Percentiles rank a stretch among this genome's conserved stretches.
These are phyloP conservation scores for Trypoxylon attenuatum DNA, from an alignment of 2,888 invertebrate genomes.

Conservation along the genomic window DNA sequence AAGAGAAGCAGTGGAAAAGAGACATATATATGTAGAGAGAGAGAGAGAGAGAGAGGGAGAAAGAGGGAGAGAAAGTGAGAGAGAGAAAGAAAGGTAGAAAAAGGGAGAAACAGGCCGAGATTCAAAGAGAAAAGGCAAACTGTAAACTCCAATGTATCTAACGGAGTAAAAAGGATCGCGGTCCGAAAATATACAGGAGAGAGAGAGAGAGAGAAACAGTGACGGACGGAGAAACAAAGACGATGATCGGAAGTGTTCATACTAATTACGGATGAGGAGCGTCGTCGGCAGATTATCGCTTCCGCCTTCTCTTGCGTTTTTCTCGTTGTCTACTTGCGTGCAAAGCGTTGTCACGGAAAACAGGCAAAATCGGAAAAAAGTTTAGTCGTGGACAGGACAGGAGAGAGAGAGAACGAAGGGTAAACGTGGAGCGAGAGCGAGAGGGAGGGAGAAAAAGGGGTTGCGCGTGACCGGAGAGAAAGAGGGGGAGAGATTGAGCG, in stretches of 20 bases:
- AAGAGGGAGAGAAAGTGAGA: constrained; percentile 3
- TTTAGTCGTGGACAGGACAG: neutral
- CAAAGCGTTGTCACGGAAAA: too few species aligned
- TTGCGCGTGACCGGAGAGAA: neutral
- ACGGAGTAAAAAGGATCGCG: constrained; percentile 12
- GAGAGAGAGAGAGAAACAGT: neutral
- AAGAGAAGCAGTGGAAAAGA: constrained; percentile 5
- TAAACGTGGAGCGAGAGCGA: neutral
- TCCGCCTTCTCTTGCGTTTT: constrained; percentile 66
- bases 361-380: neutral
- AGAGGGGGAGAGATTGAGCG: constrained; percentile 7
- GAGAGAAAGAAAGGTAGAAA: constrained; percentile 17
- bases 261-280: constrained; percentile 44
- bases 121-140: too few species aligned
- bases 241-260: constrained; percentile 19
- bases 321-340: constrained; percentile 55
- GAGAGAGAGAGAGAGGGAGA: constrained; percentile 19
- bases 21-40: neutral
- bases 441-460: constrained; percentile 22
- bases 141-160: neutral
- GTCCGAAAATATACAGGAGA: neutral
- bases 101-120: constrained; percentile 3
- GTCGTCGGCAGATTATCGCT: constrained; percentile 64
- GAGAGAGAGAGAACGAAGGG: neutral
- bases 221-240: constrained; percentile 6